phyloP scores from a whole-genome alignment of 64 coral and sea anemone genomes.

The Dendronephthya gigantea region DNA sequence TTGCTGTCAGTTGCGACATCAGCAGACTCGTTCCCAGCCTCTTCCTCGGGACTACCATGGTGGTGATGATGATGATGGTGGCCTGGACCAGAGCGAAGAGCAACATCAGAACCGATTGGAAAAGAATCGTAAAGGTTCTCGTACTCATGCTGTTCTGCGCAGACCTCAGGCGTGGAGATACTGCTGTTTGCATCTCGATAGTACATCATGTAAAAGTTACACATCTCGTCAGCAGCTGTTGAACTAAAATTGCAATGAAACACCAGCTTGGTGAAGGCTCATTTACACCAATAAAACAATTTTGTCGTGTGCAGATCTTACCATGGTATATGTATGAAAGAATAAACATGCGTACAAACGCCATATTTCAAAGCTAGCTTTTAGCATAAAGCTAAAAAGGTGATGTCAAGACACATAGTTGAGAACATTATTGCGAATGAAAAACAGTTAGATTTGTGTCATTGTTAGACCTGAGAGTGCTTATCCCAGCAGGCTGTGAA shows the following conservation, averaged over 20 bases:
- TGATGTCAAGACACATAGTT: too few relatives aligned
- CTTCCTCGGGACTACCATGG: not conserved
- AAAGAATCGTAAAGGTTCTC: constrained; percentile 24
- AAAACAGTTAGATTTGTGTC: too few relatives aligned
- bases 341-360: too few relatives aligned
- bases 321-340: too few relatives aligned
- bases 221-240: constrained; percentile 43
- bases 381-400: too few relatives aligned
- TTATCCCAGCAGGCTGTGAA: too few relatives aligned
- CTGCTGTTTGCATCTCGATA: constrained; percentile 1
- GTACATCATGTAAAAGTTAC: constrained; percentile 63
- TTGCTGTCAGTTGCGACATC: not conserved
- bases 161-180: not conserved
- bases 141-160: not conserved
- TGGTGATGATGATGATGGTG: constrained; percentile 11
- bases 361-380: too few relatives aligned
- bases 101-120: constrained; percentile 33
- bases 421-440: too few relatives aligned
- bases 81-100: not conserved
- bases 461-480: too few relatives aligned
- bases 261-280: too few relatives aligned
- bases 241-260: constrained; percentile 9
- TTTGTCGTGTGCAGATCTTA: too few relatives aligned
- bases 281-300: too few relatives aligned
- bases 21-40: not conserved